Percentiles rank a stretch among this genome's conserved stretches.
These are phyloP conservation scores for Parotocinclus haroldoi DNA, from an alignment of 2,797 vertebrate genomes.

Conservation along the genomic window DNA sequence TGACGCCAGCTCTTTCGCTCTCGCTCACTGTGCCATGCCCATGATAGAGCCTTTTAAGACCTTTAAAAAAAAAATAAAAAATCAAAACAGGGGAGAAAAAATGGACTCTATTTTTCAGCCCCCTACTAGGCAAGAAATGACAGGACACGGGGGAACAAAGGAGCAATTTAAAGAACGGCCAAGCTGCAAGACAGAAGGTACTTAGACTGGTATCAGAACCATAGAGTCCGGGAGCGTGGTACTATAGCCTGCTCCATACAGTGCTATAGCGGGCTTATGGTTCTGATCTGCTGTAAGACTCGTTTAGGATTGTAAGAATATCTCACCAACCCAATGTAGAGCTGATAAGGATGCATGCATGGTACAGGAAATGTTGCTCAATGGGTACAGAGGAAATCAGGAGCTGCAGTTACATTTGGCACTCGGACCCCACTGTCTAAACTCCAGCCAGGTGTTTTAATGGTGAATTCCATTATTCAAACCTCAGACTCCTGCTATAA, in stretches of 20 bases:
- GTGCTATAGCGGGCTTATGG: background rate
- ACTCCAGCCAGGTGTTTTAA: too few species aligned
- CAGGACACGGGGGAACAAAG: constrained; percentile 32
- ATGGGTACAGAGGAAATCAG: too few species aligned
- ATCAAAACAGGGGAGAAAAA: constrained; percentile 36
- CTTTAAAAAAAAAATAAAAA: too few species aligned
- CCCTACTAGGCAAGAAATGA: constrained; percentile 56
- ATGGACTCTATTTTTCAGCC: constrained; percentile 68
- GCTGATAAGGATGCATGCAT: constrained; percentile 27
- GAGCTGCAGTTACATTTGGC: too few species aligned
- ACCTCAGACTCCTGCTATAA: too few species aligned
- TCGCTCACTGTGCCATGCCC: constrained; percentile 37
- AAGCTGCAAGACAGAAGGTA: background rate
- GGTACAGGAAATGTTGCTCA: background rate
- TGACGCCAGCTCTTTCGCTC: background rate
- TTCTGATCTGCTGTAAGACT: constrained; percentile 35
- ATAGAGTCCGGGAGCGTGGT: background rate
- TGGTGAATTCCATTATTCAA: too few species aligned
- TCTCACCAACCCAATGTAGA: constrained; percentile 32
- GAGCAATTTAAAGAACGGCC: background rate
- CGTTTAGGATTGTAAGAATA: constrained; percentile 51
- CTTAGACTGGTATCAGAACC: background rate
- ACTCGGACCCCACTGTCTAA: too few species aligned
- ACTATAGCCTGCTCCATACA: background rate
- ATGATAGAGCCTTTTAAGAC: constrained; percentile 35